Base-by-base conservation (phyloP, 2,113 vertebrate genomes). In the Ammodramus savannarum region DNA sequence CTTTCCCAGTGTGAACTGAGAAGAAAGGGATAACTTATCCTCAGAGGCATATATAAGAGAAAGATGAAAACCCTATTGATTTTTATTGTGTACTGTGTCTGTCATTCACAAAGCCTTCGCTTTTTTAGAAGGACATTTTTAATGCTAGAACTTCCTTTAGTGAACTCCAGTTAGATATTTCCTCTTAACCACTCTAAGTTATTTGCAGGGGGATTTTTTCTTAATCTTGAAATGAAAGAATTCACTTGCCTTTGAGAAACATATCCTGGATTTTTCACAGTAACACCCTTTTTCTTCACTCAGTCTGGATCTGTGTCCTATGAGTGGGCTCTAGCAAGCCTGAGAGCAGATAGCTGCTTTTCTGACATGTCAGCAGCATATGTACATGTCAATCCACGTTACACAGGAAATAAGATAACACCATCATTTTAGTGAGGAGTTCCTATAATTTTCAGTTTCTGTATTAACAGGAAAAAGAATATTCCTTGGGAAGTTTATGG, bases 311-410 rank as follows among this genome's bases (percentile, higher is more conserved):
- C 79, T 49, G n/a, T 51, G 52, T 93, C 85, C 78, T 85, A 1
- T 55, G 69, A 95, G 85, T 71, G 63, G 87, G 85, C 31, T 87
- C 59, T 39, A 86, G 65, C 51, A 93, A 80, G 65, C 65, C 9
- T 90, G 62, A 73, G 59, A 91, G 85, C 74, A 91, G 78, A 94
- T 59, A 94, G 68, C 52, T 85, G 65, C 82, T 84, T 44, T 74
- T 75, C 79, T 69, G 49, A 44, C 85, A 84, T 41, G 65, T 93
- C 94, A 96, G 79, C 48, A 94, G 92, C 92, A 94, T 71, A 80
- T 88, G 91, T 43, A 87, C 57, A 48, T 52, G 90, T 90, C 93
- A 96, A 83, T 90, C 71, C 68, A 38, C 10, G 65, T 46, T 76
- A 78, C n/a, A 57, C 48, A 90, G 48, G 72, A 86, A 96, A 65